Evolutionary conservation across 2,113 vertebrate genomes (phyloP), one percentile per base, ranked within the genome.

Genomic region (Neolamprologus sp.): DNA sequence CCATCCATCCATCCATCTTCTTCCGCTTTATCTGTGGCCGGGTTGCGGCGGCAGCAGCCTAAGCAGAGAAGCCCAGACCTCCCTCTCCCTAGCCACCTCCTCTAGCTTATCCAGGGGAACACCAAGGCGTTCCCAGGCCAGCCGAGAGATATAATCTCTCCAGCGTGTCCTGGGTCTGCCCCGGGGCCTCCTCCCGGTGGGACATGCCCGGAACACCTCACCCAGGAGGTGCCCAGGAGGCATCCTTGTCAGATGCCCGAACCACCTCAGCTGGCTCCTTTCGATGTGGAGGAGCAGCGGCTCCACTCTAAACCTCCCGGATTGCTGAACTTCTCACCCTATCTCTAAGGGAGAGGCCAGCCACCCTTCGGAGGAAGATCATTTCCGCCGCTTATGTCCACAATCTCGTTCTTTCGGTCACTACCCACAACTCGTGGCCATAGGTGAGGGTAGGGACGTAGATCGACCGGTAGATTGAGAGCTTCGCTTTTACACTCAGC

Each of bases 361-460:
- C 51, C 10, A 21, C 51, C n/a, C n/a, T 54, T 54, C 6, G 51
- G 51, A 54, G n/a, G 5, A 21, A 54, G n/a, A n/a, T 21, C 19
- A 53, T 53, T 53, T 53, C 19, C 0, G 9, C 19, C 5, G 5
- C 51, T 21, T 53, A 0, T 6, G 0, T 21, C 19, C 1, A 5
- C 51, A 0, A 53, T 53, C 49, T 53, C 2, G 19, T 53, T 10
- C 49, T 53, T 51, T 51, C 19, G 49, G 49, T 53, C 19, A 53
- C 19, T 53, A n/a, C 19, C 49, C 49, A n/a, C 49, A n/a, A 19
- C 17, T 17, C 2, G 7, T 47, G 45, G 7, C 4, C 45, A 47
- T 47, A 47, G 45, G 14, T 17, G 45, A 47, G 45, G 45, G 45
- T 47, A 16, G 45, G 14, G 45, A 47, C 45, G 0, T 47, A 47